Evolutionary conservation across 2,888 invertebrate species (phyloP), one percentile per base, ranked within the genome.

Genomic region (Cephus runcator): DNA sequence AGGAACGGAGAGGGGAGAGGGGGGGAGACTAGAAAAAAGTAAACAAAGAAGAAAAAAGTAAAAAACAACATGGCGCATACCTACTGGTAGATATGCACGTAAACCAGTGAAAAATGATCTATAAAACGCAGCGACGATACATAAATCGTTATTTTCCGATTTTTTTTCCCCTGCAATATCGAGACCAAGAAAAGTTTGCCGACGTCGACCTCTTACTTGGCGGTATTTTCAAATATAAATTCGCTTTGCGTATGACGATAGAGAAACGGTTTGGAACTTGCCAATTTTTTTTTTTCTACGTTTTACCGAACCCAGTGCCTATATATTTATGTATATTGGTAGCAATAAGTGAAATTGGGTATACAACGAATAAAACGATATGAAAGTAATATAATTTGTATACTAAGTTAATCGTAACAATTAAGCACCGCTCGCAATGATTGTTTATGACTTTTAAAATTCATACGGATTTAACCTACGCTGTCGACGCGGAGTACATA

Each of bases 71-170:
- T 23, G 23, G 56, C 69, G 73, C 75, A 40, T 12, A 73, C 15
- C 36, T 12, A 31, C 15, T 69, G 40, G 79, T 75, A 78, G 78
- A 78, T 79, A 76, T 68, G 69, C 23, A 79, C 79, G 79, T 79
- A 79, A 79, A 81, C 73, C 76, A 73, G 69, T 79, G 81, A 81
- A 81, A 81, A 79, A 79, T 69, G 79, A 77, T 33, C 75, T 76
- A 77, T 81, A 81, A 81, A 81, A 79, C 74, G 76, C 79, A 69
- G 31, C 15, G 40, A 36, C 69, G 76, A 74, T 56, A 76, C 68
- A 73, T 36, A 71, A 76, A 76, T 73, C 71, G 56, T 30, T 40
- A 35, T 73, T 71, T 23, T n/a, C 1, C 1, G 30, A 3, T 69
- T n/a, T n/a, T 69, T 34, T 76, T 33, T 30, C 9, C 0, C 36